These are phyloP conservation scores for Drosophila dives DNA, from an alignment of 2,888 invertebrate genomes.

Conservation along the genomic window DNA sequence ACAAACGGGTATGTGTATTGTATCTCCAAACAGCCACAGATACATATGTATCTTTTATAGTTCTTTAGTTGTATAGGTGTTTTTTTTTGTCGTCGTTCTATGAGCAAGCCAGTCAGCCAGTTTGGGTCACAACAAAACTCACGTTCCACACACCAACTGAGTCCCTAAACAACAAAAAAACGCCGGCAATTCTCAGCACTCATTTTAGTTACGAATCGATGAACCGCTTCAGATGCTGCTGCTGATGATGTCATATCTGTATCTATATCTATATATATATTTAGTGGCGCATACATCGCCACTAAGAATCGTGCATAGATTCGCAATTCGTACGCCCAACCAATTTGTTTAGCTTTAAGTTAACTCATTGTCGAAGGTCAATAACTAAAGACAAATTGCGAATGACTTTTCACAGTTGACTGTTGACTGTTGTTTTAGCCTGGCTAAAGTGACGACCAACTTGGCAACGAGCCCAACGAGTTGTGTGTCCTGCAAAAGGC, in stretches of 20 bases:
- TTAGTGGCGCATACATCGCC: constrained; percentile 1
- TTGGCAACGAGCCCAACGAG: constrained; percentile 23
- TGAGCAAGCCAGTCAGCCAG: constrained; percentile 57
- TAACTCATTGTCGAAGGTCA: constrained; percentile 65
- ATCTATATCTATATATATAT: constrained; percentile 31
- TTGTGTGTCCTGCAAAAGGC: constrained; percentile 32
- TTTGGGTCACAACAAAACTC: constrained; percentile 52
- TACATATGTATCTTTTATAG: constrained; percentile 25
- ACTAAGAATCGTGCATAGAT: constrained; percentile 27
- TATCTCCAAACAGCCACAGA: constrained; percentile 15
- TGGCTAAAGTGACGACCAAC: constrained; percentile 8
- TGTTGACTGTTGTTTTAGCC: neutral
- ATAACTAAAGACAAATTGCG: constrained; percentile 31
- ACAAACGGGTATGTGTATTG: constrained; percentile 28
- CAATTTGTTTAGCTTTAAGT: constrained; percentile 45
- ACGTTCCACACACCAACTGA: constrained; percentile 68
- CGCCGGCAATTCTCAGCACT: constrained; percentile 37
- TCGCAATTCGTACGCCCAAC: constrained; percentile 44
- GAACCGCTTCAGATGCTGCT: constrained; percentile 39
- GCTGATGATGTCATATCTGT: constrained; percentile 69
- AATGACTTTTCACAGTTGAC: constrained; percentile 1
- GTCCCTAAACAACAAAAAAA: constrained; percentile 39
- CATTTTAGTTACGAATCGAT: constrained; percentile 55
- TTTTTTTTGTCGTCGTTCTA: constrained; percentile 39
- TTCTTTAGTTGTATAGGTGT: constrained; percentile 17